Evolutionary conservation across 2,113 vertebrate genomes (phyloP), one percentile per base, ranked within the genome.

Genomic region (Rousettus leschenaultii): DNA sequence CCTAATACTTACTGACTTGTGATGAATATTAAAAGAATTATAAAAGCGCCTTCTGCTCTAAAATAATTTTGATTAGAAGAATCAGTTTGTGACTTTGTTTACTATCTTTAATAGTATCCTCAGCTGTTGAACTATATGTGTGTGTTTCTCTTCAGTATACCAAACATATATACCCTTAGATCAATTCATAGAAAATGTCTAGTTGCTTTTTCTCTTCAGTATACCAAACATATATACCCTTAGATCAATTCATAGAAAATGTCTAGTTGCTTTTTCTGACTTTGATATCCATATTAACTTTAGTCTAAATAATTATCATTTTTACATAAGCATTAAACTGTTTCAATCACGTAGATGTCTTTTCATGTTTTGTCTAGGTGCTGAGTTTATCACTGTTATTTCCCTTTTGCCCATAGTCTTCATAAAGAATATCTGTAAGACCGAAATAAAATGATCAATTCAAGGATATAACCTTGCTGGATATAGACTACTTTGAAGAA

Each of bases 401-500:
- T 55, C 7, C 6, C 15, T 63, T 93, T 79, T 38, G 21, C 53
- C 6, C 30, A 45, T 79, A 66, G 84, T 84, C 15, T 87, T 96
- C n/a, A 22, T 75, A 90, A 89, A 89, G 3, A 59, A 78, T 74
- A 91, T 90, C 87, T 84, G 4, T 89, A 91, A 94, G 70, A 66
- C 11, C 78, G 74, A 93, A 86, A 59, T 77, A 16, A 95, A 84
- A 74, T 80, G 43, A 95, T 57, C 87, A 43, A 84, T 90, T 90
- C 61, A 92, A 71, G 70, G 55, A 13, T 35, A 18, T 55, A 87
- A 93, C 11, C 18, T 7, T 65, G 6, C 8, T 59, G 55, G 65
- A 73, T 61, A 88, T 53, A 73, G 19, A 43, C 43, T 51, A 11
- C 10, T 2, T 74, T 70, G 83, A 51, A 71, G 19, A 92, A 89